phyloP scores from a whole-genome alignment of 35 echinoderm and acorn worm genomes.

The Stichopus chloronotus region DNA sequence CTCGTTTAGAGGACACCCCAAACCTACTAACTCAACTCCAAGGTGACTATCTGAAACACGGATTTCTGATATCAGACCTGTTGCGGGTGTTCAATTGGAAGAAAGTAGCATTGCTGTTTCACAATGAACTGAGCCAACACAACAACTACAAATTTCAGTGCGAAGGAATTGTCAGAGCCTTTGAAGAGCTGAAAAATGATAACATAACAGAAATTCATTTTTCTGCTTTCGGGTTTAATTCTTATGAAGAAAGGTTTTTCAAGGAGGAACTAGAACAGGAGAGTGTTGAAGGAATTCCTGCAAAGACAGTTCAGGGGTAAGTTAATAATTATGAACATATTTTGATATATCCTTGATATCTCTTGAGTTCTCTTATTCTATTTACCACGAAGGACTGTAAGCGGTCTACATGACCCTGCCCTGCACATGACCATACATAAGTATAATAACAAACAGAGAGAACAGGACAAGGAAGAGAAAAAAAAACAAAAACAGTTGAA shows the following conservation, averaged over 20 bases:
- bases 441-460: too few relatives aligned
- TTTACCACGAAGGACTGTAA: too few relatives aligned
- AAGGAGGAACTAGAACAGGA: neutral
- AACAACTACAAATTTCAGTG: constrained; percentile 28
- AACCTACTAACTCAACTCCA: constrained; percentile 27
- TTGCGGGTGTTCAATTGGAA: neutral
- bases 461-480: too few relatives aligned
- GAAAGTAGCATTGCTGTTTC: neutral
- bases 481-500: too few relatives aligned
- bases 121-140: neutral
- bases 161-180: neutral
- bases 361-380: too few relatives aligned
- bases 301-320: neutral
- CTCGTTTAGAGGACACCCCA: neutral
- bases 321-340: neutral
- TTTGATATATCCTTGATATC: too few relatives aligned
- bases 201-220: neutral
- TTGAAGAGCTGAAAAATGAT: neutral
- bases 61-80: neutral
- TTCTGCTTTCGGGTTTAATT: too few relatives aligned
- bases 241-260: too few relatives aligned
- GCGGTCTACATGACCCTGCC: too few relatives aligned
- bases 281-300: neutral
- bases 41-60: constrained; percentile 32
- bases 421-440: too few relatives aligned